Base-by-base conservation (phyloP, 1,140 invertebrate species). In the Philopotamus ludificatus region DNA sequence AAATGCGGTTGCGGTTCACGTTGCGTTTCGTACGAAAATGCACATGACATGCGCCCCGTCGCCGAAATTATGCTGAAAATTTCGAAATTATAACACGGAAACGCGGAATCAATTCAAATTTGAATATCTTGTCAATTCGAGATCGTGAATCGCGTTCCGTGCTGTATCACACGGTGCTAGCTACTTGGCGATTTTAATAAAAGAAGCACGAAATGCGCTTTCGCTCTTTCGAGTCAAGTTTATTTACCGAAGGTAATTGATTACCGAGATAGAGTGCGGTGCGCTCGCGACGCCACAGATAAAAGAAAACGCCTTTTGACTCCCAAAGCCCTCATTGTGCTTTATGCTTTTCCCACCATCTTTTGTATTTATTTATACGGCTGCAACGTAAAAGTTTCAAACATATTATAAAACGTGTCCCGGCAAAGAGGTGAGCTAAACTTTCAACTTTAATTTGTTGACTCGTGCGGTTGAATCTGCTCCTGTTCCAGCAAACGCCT, bases 161-260 rank as follows among this genome's bases (percentile, higher is more conserved):
- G n/a, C n/a, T n/a, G n/a, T n/a, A n/a, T n/a, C n/a, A n/a, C n/a
- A n/a, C n/a, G n/a, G n/a, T n/a, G n/a, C n/a, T n/a, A n/a, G n/a
- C n/a, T n/a, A 34, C 28, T 34, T 34, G 4, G 12, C 12, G 28
- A 34, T 34, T 4, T 34, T 34, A 34, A 53, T 39, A 63, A 25
- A 42, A 23, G 22, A 44, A 23, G 41, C 50, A 45, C 50, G 23
- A 63, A 41, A 54, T 65, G 63, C 41, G 34, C 44, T 65, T 65
- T 60, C 41, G n/a, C 28, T 65, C 49, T 60, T 51, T 41, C 44
- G 25, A 53, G 39, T 50, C 55, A 39, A n/a, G 55, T 60, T 59
- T 65, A 65, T 65, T 59, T 65, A 53, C 63, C 34, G 47, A 65
- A 65, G 28, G 57, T 65, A 65, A 65, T 65, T 65, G 63, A 65